Percentiles rank a stretch among this genome's conserved stretches.
Conservation (phyloP, 2,797 vertebrate species). For the Aratinga solstitialis region DNA sequence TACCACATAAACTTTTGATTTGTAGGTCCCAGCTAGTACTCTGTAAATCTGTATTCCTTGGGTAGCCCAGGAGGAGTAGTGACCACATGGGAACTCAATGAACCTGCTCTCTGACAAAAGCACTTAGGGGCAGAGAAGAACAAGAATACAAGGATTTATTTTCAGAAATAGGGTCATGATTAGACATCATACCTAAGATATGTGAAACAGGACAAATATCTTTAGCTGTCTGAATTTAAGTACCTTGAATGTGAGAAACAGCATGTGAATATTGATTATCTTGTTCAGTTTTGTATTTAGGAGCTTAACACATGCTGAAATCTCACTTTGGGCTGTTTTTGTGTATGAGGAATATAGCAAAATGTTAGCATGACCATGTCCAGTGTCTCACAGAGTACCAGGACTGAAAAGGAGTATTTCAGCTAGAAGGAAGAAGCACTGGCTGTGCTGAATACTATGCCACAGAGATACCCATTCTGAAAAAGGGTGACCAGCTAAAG, state of each 20-base stretch:
- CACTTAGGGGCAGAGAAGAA: not conserved
- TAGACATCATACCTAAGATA: not conserved
- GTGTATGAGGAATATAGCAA: not conserved
- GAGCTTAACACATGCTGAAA: not conserved
- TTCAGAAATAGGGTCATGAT: not conserved
- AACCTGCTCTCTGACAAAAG: not conserved
- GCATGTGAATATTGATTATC: not conserved
- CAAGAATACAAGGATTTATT: not conserved
- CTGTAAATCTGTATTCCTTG: not conserved
- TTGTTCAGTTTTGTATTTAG: not conserved
- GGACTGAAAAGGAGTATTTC: not conserved
- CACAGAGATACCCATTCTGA: not conserved
- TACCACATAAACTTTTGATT: not conserved
- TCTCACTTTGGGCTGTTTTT: not conserved
- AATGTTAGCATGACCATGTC: fast-evolving
- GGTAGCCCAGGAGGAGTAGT: fast-evolving
- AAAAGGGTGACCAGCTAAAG: not conserved
- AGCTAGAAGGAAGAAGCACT: not conserved
- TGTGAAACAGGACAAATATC: not conserved
- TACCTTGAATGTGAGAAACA: not conserved
- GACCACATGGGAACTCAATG: not conserved
- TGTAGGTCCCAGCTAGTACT: not conserved
- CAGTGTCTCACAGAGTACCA: fast-evolving
- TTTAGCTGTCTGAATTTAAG: not conserved
- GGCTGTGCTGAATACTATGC: not conserved